phyloP scores from a whole-genome alignment of 92 coral and sea anemone species.

The Porites cylindrica region DNA sequence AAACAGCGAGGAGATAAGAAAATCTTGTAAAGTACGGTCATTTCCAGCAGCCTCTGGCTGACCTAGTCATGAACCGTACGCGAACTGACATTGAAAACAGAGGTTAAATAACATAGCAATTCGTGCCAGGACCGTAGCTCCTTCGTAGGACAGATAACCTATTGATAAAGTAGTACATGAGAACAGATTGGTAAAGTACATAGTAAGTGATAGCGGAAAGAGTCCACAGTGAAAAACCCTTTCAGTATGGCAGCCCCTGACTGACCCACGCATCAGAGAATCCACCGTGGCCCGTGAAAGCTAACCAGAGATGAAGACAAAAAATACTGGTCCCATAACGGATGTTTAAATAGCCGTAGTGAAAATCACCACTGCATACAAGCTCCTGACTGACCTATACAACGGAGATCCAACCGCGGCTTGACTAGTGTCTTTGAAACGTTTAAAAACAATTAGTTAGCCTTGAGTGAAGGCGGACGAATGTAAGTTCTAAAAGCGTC shows the following conservation, averaged over 20 bases:
- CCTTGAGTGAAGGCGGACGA: slow-evolving; percentile 38
- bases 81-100: slow-evolving; percentile 13
- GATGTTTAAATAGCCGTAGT: slow-evolving; percentile 5
- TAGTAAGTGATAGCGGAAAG: not conserved
- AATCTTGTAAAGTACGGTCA: not conserved
- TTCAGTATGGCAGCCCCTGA: too few species aligned
- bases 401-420: slow-evolving; percentile 10
- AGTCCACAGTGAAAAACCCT: too few species aligned
- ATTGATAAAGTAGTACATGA: not conserved
- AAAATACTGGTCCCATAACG: slow-evolving; percentile 14
- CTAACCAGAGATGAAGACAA: slow-evolving; percentile 19
- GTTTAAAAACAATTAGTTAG: slow-evolving; percentile 22
- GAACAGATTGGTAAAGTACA: slow-evolving; percentile 1
- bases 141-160: not conserved
- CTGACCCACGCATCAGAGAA: too few species aligned
- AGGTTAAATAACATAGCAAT: not conserved
- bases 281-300: not conserved
- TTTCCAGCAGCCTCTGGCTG: slow-evolving; percentile 12
- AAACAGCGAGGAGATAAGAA: slow-evolving; percentile 1
- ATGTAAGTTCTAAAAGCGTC: slow-evolving; percentile 42
- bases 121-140: not conserved
- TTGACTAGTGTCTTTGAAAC: slow-evolving; percentile 6
- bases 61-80: slow-evolving; percentile 17
- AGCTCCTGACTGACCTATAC: slow-evolving; percentile 36
- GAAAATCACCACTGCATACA: slow-evolving; percentile 26